Base-by-base conservation (phyloP, 2,113 vertebrate species). In the Ictalurus punctatus region DNA sequence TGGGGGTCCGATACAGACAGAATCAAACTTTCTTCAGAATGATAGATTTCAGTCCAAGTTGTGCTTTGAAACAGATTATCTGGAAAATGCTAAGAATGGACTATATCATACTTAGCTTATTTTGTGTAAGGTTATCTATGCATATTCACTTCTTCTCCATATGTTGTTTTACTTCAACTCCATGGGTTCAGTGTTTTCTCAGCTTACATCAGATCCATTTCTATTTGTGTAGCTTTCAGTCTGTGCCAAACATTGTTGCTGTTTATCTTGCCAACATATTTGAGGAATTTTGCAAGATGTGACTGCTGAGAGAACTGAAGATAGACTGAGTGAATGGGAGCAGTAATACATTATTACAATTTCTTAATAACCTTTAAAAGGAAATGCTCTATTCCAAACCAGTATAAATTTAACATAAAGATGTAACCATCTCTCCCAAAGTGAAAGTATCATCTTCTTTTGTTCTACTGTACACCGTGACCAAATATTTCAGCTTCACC, bases 221-320 rank as follows among this genome's bases (percentile, higher is more conserved):
- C 81, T 83, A 83, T 83, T 83, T 83, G 34, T 83, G 58, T 63
- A 83, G 81, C 58, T 63, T 83, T 83, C 23, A 83, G 56, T 25
- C 81, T 63, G 81, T 83, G 81, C 34, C 58, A 44, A 44, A 23
- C 81, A 44, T 63, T 63, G 81, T 63, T 63, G 81, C 58, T 83
- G 58, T 63, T 83, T 63, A 83, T 83, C 58, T 63, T 63, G 58
- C 81, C 58, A 83, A 83, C 81, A 83, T 63, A 83, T 83, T 27
- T 83, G 59, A 83, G 37, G 58, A 83, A 63, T 83, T 61, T 40
- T 63, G 34, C 21, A 25, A 40, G 58, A 61, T 2, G 16, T 21
- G 56, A 82, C 80, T 59, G 80, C 56, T 82, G 56, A 34, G 23
- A 59, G 80, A 40, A 37, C 21, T 1, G 21, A 12, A 83, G 21